Base-by-base conservation (phyloP, 2,888 invertebrate species). In the Rhopalosiphum nymphaeae region DNA sequence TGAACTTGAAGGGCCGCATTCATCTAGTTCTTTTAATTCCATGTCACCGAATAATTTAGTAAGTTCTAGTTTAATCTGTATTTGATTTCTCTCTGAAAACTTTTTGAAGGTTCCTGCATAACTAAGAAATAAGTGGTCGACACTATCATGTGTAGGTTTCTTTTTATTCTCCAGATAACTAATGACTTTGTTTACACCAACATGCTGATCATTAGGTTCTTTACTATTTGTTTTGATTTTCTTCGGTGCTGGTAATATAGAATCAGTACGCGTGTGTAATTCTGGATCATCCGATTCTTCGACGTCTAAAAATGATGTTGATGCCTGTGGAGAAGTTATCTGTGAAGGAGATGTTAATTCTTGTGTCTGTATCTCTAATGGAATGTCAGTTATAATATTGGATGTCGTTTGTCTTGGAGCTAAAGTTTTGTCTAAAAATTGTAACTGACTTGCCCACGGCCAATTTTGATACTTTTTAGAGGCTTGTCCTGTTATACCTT, bases 341-440 rank as follows among this genome's bases (percentile, higher is more conserved):
- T 49, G 78, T 78, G n/a, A n/a, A n/a, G 78, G 42, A 53, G 78
- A 78, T 78, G 78, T 84, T 91, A 53, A 78, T 91, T 91, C 49
- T 91, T 91, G 78, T 91, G 36, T 16, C 78, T 91, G 78, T 78
- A 13, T 91, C 78, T 91, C 53, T 91, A 91, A 91, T 53, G 91
- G 78, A 78, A 84, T 25, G 78, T 91, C 78, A 78, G 78, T 78
- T 91, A 78, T 1, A 91, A 53, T 91, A 91, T 91, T 91, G 67
- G 46, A 90, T 90, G 46, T 90, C 67, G 67, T 90, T 90, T 67
- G 67, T 90, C 67, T 90, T 67, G 78, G 84, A 91, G 78, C 53
- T 91, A 91, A 78, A 91, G 26, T 84, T 78, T 91, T 91, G 11
- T 78, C 91, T 90, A 90, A 90, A 90, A 90, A 90, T 90, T 67